Percentiles rank a stretch among this genome's conserved stretches.
These are phyloP conservation scores for Drosophila tripunctata DNA, from an alignment of 2,888 invertebrate species.

Conservation along the genomic window DNA sequence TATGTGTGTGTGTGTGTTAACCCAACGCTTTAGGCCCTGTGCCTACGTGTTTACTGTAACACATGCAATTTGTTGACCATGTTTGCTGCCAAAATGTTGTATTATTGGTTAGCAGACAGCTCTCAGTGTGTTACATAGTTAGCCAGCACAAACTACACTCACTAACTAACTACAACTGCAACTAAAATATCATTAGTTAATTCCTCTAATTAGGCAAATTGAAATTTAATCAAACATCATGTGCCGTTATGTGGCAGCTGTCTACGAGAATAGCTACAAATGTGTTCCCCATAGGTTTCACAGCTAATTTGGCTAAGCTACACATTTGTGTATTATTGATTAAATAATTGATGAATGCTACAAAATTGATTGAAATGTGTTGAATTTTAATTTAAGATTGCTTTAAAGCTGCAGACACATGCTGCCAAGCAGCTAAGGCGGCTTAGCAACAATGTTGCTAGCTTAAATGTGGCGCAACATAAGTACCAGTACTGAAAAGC, in stretches of 20 bases:
- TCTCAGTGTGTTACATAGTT: background rate
- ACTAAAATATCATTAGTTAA: slow-evolving; percentile 54
- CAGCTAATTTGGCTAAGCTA: background rate
- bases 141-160: too few relatives aligned
- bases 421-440: background rate
- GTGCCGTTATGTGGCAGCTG: slow-evolving; percentile 3
- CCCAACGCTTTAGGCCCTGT: slow-evolving; percentile 38
- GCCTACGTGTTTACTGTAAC: slow-evolving; percentile 51
- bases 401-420: background rate
- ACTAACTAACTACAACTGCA: slow-evolving; percentile 8
- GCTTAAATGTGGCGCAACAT: background rate
- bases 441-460: background rate
- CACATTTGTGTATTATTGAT: background rate
- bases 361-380: background rate
- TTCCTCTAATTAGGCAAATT: slow-evolving; percentile 49
- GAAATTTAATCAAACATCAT: slow-evolving; percentile 40
- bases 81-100: slow-evolving; percentile 56
- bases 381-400: background rate
- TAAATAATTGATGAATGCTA: slow-evolving; percentile 18
- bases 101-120: slow-evolving; percentile 36
- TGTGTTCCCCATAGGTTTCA: background rate
- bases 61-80: slow-evolving; percentile 57
- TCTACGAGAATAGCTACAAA: background rate
- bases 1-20: slow-evolving; percentile 5
- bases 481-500: slow-evolving; percentile 1